Evolutionary conservation across 2,888 invertebrate species (phyloP).

Genomic region (Leptinotarsa tumamoca): DNA sequence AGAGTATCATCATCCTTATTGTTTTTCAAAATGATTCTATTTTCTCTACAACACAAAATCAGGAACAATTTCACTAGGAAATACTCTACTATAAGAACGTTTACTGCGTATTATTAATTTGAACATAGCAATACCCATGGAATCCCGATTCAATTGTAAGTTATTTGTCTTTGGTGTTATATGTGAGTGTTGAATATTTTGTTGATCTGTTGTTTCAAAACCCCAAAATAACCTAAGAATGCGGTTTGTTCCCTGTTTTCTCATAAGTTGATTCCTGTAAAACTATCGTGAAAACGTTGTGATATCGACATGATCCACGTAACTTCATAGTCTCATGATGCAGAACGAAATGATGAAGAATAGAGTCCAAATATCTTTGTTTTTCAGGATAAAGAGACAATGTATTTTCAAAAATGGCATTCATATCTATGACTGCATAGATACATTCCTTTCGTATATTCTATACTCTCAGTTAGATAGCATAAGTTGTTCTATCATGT

Average conservation of each 20-base stretch:
- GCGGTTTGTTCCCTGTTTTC: slow-evolving; percentile 30
- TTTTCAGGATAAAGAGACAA: too few relatives aligned
- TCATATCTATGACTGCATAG: too few relatives aligned
- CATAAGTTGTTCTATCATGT: too few relatives aligned
- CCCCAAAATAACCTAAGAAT: slow-evolving; percentile 40
- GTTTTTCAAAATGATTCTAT: not conserved
- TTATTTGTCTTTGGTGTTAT: slow-evolving; percentile 64
- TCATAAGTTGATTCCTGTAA: not conserved
- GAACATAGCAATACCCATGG: slow-evolving; percentile 63
- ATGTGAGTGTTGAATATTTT: slow-evolving; percentile 47
- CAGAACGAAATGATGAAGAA: too few relatives aligned
- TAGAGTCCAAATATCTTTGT: too few relatives aligned
- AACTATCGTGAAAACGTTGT: not conserved
- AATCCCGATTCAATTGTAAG: slow-evolving; percentile 64
- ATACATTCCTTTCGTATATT: too few relatives aligned
- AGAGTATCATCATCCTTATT: too few relatives aligned
- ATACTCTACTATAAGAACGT: slow-evolving; percentile 37
- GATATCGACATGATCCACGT: slow-evolving; percentile 5
- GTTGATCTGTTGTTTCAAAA: slow-evolving; percentile 41
- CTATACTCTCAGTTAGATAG: too few relatives aligned
- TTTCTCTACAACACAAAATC: not conserved
- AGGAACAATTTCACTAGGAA: slow-evolving; percentile 21
- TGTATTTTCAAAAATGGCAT: too few relatives aligned
- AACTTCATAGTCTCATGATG: not conserved
- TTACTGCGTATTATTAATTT: slow-evolving; percentile 62